A percentile compares a stretch with the other conserved stretches of the same genome.
Conservation (phyloP, 2,888 invertebrate species). For the Arctia plantaginis region DNA sequence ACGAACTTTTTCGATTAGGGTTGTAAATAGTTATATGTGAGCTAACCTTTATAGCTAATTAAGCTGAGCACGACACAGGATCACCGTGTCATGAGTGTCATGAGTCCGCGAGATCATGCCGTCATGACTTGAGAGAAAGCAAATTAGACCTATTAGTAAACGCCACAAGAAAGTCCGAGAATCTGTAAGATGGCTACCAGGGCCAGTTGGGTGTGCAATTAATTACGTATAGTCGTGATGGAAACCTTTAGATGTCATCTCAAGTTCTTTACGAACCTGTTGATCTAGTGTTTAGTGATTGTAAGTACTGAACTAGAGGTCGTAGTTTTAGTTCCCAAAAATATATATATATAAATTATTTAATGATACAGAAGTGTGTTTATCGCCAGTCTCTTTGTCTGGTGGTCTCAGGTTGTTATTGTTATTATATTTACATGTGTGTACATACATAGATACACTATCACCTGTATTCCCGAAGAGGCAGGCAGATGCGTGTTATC, state of each 20-base stretch:
- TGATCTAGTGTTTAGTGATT: neutral
- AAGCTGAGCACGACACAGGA: conserved; percentile 73
- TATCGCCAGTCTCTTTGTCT: neutral
- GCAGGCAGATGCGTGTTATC: neutral
- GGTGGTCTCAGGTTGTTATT: neutral
- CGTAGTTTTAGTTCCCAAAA: neutral
- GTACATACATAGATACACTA: neutral
- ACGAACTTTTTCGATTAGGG: neutral
- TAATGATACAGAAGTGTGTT: neutral
- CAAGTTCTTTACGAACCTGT: conserved; percentile 1
- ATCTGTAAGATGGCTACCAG: conserved; percentile 55
- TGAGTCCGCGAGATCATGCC: conserved; percentile 63
- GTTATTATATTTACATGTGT: neutral
- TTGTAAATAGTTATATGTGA: conserved; percentile 7
- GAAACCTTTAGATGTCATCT: conserved; percentile 32
- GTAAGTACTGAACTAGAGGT: neutral
- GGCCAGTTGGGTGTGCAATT: conserved; percentile 63
- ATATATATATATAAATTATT: neutral
- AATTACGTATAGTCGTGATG: conserved; percentile 52
- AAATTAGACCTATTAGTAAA: conserved; percentile 78
- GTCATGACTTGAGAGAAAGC: conserved; percentile 66
- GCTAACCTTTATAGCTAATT: conserved; percentile 69
- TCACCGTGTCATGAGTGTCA: conserved; percentile 60
- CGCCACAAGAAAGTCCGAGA: conserved; percentile 59
- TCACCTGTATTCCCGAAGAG: neutral